Evolutionary conservation across 2,797 vertebrate genomes (phyloP).

Genomic region (Heteromormyrus szaboi): DNA sequence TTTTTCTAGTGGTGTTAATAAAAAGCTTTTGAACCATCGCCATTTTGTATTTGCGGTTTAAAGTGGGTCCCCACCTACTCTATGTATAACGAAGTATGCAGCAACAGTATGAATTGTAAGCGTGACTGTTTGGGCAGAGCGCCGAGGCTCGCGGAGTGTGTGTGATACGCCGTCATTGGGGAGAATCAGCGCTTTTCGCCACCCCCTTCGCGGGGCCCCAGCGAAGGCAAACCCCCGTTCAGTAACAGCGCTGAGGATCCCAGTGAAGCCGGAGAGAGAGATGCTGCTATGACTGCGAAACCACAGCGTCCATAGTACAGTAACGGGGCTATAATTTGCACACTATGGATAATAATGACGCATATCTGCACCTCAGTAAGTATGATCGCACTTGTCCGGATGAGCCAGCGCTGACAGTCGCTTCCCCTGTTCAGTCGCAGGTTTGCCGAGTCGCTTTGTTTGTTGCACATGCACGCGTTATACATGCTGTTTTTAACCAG

Average conservation of each 20-base stretch:
- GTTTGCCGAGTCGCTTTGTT: constrained; percentile 6
- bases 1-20: not conserved
- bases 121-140: constrained; percentile 2
- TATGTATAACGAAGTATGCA: not conserved
- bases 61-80: not conserved
- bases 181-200: constrained; percentile 14
- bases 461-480: constrained; percentile 21
- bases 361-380: constrained; percentile 24
- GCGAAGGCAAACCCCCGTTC: constrained; percentile 3
- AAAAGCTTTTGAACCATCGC: not conserved
- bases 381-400: constrained; percentile 4
- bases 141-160: not conserved
- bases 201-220: constrained; percentile 28
- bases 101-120: not conserved
- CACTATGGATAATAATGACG: constrained; percentile 29
- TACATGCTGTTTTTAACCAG: constrained; percentile 13
- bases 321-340: constrained; percentile 25
- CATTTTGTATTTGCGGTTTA: constrained; percentile 5
- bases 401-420: not conserved
- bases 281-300: constrained; percentile 23
- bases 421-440: constrained; percentile 15
- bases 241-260: constrained; percentile 17
- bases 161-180: constrained; percentile 18
- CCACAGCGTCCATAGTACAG: constrained; percentile 17
- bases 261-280: constrained; percentile 21